Evolutionary conservation across 2,113 vertebrate genomes (phyloP).

Genomic region (human (Homo sapiens)): DNA sequence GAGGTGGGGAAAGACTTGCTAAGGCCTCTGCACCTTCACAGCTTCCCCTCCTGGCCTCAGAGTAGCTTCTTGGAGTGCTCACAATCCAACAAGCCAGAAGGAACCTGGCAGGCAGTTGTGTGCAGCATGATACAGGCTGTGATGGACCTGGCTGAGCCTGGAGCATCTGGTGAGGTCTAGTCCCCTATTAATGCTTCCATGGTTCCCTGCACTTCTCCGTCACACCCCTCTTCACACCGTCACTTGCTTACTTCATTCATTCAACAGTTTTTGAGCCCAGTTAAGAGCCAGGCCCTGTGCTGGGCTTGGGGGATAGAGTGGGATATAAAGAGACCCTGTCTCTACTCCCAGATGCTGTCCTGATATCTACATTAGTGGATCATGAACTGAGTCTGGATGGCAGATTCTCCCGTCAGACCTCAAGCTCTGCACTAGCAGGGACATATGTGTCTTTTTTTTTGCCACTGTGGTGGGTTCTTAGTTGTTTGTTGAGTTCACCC

Average conservation of each 20-base stretch:
- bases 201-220: neutral
- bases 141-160: neutral
- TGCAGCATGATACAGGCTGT: neutral
- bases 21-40: neutral
- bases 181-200: neutral
- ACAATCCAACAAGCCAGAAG: neutral
- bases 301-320: neutral
- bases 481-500: neutral
- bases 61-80: neutral
- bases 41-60: neutral
- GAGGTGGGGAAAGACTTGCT: neutral
- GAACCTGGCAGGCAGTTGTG: neutral
- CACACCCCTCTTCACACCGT: neutral
- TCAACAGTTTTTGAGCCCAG: neutral
- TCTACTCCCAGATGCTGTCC: neutral
- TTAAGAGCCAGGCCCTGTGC: neutral
- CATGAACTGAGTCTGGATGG: rapidly evolving
- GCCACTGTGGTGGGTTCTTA: neutral
- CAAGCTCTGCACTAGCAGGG: neutral
- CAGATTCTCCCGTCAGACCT: neutral
- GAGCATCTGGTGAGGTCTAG: neutral
- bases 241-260: neutral
- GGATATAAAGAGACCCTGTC: neutral
- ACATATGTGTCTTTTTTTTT: neutral
- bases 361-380: neutral